Base-by-base conservation (phyloP, 2,888 invertebrate genomes). In the Philonicus albiceps region DNA sequence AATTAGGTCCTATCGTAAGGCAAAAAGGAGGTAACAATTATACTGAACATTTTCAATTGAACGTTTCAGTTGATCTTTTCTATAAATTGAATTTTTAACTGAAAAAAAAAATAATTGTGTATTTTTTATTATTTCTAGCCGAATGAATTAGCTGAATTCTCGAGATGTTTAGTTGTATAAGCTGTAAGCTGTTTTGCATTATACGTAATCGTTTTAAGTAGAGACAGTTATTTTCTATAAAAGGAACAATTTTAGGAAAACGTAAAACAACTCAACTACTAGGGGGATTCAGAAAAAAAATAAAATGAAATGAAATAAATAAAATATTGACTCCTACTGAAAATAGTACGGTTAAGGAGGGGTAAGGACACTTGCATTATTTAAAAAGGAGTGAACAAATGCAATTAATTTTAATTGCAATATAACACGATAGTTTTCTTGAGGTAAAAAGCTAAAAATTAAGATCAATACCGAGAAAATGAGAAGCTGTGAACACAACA, bases 151-250 rank as follows among this genome's bases (percentile, higher is more conserved):
- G 84, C 43, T 73, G 73, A 84, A 84, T 73, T 84, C 31, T 34
- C 30, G 37, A 81, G 19, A 55, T 73, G 73, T 84, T 84, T 64
- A 30, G 30, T 83, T 55, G 27, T 43, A 64, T 11, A 11, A 19
- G 64, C 64, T 22, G 19, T 19, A 72, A 55, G 30, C 16, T 43
- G 31, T 84, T 73, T 84, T 84, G 34, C 55, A 81, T 81, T n/a
- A 81, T 81, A 81, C 81, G 81, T 81, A 81, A 55, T 81, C 30
- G 53, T 55, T 81, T 81, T 81, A 81, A 81, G 81, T 81, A 81
- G 81, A 81, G 16, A 16, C 27, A 55, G 64, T 81, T 81, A 81
- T 81, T 55, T 81, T 81, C 27, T 53, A 81, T 55, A 74, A 81
- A 34, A 81, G 53, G 53, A 30, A 34, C 16, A 80, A 49, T 30